Percentiles rank a stretch among this genome's conserved stretches.
phyloP scores from a whole-genome alignment of 2,888 invertebrate genomes.

The Hartigia nigra region DNA sequence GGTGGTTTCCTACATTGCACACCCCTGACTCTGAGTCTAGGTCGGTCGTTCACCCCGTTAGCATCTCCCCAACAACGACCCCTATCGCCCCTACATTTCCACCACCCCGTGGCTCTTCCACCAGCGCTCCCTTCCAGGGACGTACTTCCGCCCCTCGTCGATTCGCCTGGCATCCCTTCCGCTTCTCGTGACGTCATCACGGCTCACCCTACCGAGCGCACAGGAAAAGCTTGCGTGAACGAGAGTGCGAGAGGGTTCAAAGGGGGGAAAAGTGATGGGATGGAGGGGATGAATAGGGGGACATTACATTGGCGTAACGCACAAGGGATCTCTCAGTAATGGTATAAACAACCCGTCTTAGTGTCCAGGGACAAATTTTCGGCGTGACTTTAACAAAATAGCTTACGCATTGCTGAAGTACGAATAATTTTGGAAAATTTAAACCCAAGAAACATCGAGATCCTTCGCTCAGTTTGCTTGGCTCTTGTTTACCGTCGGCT shows the following conservation, averaged over 20 bases:
- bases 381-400: neutral
- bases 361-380: neutral
- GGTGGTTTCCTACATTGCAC: constrained; percentile 54
- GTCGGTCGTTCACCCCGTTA: constrained; percentile 64
- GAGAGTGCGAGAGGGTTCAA: neutral
- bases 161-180: neutral
- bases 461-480: neutral
- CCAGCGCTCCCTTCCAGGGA: constrained; percentile 16
- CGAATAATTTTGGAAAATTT: neutral
- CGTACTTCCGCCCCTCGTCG: constrained; percentile 15
- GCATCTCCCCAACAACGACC: constrained; percentile 34
- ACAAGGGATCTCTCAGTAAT: neutral
- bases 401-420: neutral
- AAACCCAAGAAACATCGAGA: neutral
- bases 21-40: constrained; percentile 66
- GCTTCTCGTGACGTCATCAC: constrained; percentile 51
- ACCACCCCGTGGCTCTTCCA: constrained; percentile 34
- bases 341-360: neutral
- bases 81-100: constrained; percentile 33
- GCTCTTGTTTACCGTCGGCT: neutral
- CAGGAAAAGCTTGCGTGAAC: neutral
- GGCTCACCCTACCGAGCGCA: constrained; percentile 27
- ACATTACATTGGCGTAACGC: neutral
- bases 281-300: neutral
- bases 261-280: neutral